phyloP scores from a whole-genome alignment of 2,888 invertebrate genomes.

The Leptinotarsa tumamoca region DNA sequence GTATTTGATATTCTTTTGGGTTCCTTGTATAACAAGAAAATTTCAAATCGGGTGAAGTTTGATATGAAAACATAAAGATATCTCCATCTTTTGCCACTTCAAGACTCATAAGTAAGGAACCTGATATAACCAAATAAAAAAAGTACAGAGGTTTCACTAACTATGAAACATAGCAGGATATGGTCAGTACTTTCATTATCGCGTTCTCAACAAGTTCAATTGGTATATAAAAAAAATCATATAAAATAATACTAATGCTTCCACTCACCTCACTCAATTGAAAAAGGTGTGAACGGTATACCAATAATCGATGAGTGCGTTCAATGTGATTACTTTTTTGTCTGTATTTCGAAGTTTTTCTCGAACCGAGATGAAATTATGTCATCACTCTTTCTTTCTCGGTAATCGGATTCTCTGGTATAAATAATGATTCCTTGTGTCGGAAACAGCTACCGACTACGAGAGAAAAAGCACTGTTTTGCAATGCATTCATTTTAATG shows the following conservation, averaged over 20 bases:
- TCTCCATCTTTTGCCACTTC: too few relatives aligned
- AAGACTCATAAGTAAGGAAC: too few relatives aligned
- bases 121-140: too few relatives aligned
- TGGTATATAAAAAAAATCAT: background rate
- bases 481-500: slow-evolving; percentile 21
- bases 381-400: slow-evolving; percentile 15
- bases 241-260: background rate
- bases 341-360: background rate
- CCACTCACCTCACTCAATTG: background rate
- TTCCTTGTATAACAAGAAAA: too few relatives aligned
- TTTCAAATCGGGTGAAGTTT: too few relatives aligned
- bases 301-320: background rate
- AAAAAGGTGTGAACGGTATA: background rate
- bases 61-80: too few relatives aligned
- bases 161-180: too few relatives aligned
- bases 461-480: slow-evolving; percentile 11
- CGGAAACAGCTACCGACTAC: slow-evolving; percentile 6
- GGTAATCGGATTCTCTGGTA: slow-evolving; percentile 2
- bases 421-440: slow-evolving; percentile 4
- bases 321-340: background rate
- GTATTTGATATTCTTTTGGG: too few relatives aligned
- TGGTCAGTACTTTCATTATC: too few relatives aligned
- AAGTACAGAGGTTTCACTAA: too few relatives aligned
- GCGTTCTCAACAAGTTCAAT: too few relatives aligned
- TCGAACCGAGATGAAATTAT: slow-evolving; percentile 8